Evolutionary conservation across 2,113 vertebrate genomes (phyloP), one percentile per base, ranked within the genome.

Genomic region (Agapornis roseicollis): DNA sequence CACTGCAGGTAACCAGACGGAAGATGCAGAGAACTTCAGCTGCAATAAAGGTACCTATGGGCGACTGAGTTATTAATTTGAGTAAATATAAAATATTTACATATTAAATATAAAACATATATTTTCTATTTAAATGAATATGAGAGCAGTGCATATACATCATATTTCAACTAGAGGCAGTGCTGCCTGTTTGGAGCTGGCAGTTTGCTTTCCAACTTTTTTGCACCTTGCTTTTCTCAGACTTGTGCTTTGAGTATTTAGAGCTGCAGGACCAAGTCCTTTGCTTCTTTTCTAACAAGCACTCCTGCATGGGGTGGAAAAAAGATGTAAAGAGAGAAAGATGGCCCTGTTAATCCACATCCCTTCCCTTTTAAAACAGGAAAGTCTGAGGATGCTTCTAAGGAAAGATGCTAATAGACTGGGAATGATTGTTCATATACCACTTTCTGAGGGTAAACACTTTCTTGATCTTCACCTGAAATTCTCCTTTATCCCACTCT

Each of bases 1-100:
- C 35, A 39, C 35, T n/a, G 55, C 77, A 55, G 66, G 85, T 33
- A 42, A 29, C 17, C 22, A 16, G 71, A 27, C 0, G 0, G 28
- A 42, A 37, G 85, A 58, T 4, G 37, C 27, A 55, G 60, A 80
- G 68, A 91, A 63, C 71, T 85, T 85, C 66, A 83, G 66, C 47
- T 58, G 41, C 28, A 29, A 5, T 37, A 39, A 56, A 37, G 71
- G 31, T 71, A 42, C 65, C 52, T 33, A 39, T 49, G 35, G 47
- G 17, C 1, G 6, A 46, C 3, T 33, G 27, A 85, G 56, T 55
- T 47, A 49, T 39, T 76, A 2, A 3, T n/a, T 35, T 37, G 16
- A 37, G 17, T 61, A 39, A 12, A 27, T 61, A 35, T 15, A 35
- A 58, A 58, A 35, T 58, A 58, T n/a, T 23, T n/a, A 52, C 10